phyloP scores from a whole-genome alignment of 1,140 invertebrate genomes.

The Pogonomyrmex californicus region DNA sequence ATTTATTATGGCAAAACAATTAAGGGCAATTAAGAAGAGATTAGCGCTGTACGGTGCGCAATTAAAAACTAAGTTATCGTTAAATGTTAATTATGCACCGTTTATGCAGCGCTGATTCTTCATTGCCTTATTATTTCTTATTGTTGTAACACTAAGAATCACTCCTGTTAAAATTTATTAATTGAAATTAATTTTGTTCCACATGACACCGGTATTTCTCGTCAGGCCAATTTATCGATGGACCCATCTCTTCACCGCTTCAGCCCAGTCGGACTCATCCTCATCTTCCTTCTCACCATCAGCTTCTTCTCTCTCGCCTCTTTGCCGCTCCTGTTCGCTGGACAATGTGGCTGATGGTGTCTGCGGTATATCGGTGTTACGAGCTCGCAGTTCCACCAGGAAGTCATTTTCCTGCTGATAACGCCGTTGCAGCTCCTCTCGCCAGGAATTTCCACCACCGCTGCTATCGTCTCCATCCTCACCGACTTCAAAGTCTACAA shows the following conservation, averaged over 20 bases:
- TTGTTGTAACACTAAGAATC: too few relatives aligned
- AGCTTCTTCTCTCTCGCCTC: slow-evolving; percentile 84
- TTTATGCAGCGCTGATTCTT: too few relatives aligned
- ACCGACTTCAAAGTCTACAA: slow-evolving; percentile 86
- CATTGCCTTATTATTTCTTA: too few relatives aligned
- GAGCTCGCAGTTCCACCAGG: slow-evolving; percentile 88
- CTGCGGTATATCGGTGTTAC: slow-evolving; percentile 85
- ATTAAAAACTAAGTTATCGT: too few relatives aligned
- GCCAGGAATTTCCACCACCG: slow-evolving; percentile 88
- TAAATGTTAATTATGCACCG: too few relatives aligned
- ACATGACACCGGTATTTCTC: neutral
- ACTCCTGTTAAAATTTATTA: too few relatives aligned
- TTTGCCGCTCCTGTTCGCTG: slow-evolving; percentile 85
- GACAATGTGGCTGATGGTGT: slow-evolving; percentile 77
- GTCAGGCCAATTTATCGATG: slow-evolving; percentile 88
- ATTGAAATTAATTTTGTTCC: neutral
- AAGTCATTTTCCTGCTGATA: slow-evolving; percentile 90
- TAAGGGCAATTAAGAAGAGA: too few relatives aligned
- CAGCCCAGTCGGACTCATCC: slow-evolving; percentile 90
- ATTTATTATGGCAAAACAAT: too few relatives aligned
- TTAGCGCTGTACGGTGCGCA: too few relatives aligned
- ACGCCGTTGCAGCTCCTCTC: slow-evolving; percentile 89
- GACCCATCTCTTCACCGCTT: slow-evolving; percentile 90
- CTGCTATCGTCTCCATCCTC: slow-evolving; percentile 88
- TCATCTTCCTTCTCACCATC: slow-evolving; percentile 87